Base-by-base conservation (phyloP, 2,113 vertebrate species). In the Siniperca chuatsi region DNA sequence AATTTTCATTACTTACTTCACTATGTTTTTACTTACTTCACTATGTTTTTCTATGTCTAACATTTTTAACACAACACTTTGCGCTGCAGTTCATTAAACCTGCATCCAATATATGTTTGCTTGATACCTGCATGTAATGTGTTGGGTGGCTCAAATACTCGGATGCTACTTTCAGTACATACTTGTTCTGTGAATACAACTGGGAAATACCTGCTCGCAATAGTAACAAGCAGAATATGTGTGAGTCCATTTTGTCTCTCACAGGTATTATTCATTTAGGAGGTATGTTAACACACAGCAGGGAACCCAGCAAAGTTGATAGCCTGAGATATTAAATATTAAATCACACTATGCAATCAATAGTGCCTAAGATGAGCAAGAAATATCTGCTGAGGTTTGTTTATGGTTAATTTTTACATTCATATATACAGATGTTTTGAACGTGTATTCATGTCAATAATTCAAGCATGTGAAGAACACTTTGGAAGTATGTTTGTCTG, bases 201-300 rank as follows among this genome's bases (percentile, higher is more conserved):
- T 18, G 66, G 37, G 35, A 20, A 72, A 72, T 42, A 20, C n/a
- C 29, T 52, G 33, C 23, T 4, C 1, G 12, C 23, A 25, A 11
- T 25, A 66, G 18, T 10, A 65, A 60, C 29, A 37, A 23, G 50
- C 40, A 25, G 9, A 62, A 13, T 29, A 29, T 42, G 11, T 21
- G 29, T 20, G 33, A 60, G 40, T n/a, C 37, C 16, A 4, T 29
- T 73, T 40, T 64, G 58, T 83, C 25, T 86, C 42, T 66, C 54
- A 29, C 29, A 33, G 67, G 2, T 23, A 46, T 84, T 50, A 69
- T 37, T 35, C 8, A 64, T 75, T 54, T 25, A 74, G 8, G 11
- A 62, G 20, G 6, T 44, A 33, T 50, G 9, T 20, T 33, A 61
- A 44, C 20, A 44, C 50, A 68, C 21, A n/a, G 64, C 58, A 57